Base-by-base conservation (phyloP, 2,113 vertebrate genomes). In the Zosterops borbonicus region DNA sequence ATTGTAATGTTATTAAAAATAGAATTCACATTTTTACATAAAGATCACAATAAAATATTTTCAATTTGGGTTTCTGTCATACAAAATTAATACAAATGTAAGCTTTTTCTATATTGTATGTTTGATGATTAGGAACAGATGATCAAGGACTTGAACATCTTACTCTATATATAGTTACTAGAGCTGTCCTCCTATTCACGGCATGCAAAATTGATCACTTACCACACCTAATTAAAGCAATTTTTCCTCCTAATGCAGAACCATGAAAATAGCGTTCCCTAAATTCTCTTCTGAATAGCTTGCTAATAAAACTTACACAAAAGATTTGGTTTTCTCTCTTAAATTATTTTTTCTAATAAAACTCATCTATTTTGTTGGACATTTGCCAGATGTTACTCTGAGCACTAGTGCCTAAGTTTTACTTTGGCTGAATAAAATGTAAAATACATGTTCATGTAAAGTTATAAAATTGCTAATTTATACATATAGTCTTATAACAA, bases 151-250 rank as follows among this genome's bases (percentile, higher is more conserved):
- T 76, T 50, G 44, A 64, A 89, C 71, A 60, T 85, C 42, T 94
- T 90, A 81, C 33, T 56, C 53, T 58, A 63, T 65, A 35, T 73
- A 42, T 80, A 67, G 92, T 92, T 87, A 79, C 67, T 83, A 35
- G 31, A 90, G 13, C 68, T 95, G 44, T 88, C 65, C 46, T 82
- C 52, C 52, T 87, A 81, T 87, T 94, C 92, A 75, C 39, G 85
- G 76, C 64, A 77, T 63, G 50, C 63, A 90, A 75, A 95, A 97
- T 22, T 79, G 80, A 95, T 96, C 77, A 89, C 58, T 93, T 94
- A 83, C 49, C 58, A 53, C 95, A 90, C 55, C 47, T 93, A 95
- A 92, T 96, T 83, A 95, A 77, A 77, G 62, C 52, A 94, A 81
- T 77, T 93, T 96, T 93, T 94, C 35, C 22, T 89, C 52, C 83